A percentile compares a stretch with the other conserved stretches of the same genome.
phyloP scores from a whole-genome alignment of 2,113 vertebrate genomes.

The Ellobius talpinus region DNA sequence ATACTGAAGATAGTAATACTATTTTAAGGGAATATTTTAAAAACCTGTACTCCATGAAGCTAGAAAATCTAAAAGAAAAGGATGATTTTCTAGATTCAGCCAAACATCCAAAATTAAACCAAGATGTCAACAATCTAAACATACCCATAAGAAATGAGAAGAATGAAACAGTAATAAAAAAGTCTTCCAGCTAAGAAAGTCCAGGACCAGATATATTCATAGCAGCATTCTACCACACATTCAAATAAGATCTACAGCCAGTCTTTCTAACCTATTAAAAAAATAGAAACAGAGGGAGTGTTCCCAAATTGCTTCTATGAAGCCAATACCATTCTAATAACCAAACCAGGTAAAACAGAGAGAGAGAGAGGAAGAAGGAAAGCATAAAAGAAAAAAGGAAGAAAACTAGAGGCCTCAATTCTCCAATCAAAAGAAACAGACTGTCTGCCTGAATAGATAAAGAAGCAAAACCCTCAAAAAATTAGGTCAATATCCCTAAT shows the following conservation, averaged over 20 bases:
- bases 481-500: not conserved
- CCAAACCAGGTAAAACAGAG: not conserved
- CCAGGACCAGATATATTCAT: not conserved
- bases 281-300: not conserved
- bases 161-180: not conserved
- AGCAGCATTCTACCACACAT: not conserved
- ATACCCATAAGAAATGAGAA: not conserved
- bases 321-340: not conserved
- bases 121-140: not conserved
- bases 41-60: not conserved
- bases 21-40: not conserved
- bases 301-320: not conserved
- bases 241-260: not conserved
- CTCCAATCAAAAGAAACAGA: not conserved
- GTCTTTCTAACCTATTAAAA: not conserved
- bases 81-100: not conserved
- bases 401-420: not conserved
- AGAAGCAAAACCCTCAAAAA: not conserved
- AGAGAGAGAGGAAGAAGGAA: too few relatives aligned
- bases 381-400: rapidly evolving
- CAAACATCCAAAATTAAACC: not conserved
- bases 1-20: not conserved
- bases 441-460: not conserved
- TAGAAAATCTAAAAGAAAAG: not conserved
- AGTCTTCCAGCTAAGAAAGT: not conserved